Base-by-base conservation (phyloP, 2,888 invertebrate genomes). In the Spodoptera picta region DNA sequence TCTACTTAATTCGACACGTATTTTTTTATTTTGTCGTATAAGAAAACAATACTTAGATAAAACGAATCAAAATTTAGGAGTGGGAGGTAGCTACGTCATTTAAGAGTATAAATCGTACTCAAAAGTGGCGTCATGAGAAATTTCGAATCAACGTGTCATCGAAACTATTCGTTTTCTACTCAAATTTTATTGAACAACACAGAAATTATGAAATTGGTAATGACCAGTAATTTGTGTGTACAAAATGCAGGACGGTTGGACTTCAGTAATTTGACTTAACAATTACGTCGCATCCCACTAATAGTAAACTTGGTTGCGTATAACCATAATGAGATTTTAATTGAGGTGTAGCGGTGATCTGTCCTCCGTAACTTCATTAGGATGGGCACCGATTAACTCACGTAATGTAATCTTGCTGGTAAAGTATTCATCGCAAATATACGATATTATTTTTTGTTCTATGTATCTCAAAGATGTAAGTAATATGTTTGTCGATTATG, bases 261-360 rank as follows among this genome's bases (percentile, higher is more conserved):
- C 42, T 64, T 47, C 23, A 58, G 65, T 65, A 27, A 73, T 76
- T 80, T 75, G 57, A 70, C 62, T 82, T 73, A 77, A 75, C 69
- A 77, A 79, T 75, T 74, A 65, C 69, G 78, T 70, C 74, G 67
- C 73, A 76, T 79, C 77, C 71, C 77, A 67, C 77, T 84, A 78
- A 85, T 82, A 81, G 77, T 85, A 80, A 65, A 50, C 53, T 68
- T 58, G 62, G 84, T 83, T 77, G 77, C 71, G 71, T 79, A 75
- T 79, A 77, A 69, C 79, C 88, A 80, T 94, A 92, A 94, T 91
- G 94, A 91, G 92, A 92, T 87, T 94, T 94, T 94, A 94, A 94
- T 94, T 94, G 93, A 91, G 90, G 91, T 86, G 86, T 83, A 77
- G 81, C 83, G 65, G 75, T 60, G 89, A 92, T 90, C 89, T 86